phyloP scores from a whole-genome alignment of 2,113 vertebrate genomes.

The Sinocyclocheilus rhinocerous region DNA sequence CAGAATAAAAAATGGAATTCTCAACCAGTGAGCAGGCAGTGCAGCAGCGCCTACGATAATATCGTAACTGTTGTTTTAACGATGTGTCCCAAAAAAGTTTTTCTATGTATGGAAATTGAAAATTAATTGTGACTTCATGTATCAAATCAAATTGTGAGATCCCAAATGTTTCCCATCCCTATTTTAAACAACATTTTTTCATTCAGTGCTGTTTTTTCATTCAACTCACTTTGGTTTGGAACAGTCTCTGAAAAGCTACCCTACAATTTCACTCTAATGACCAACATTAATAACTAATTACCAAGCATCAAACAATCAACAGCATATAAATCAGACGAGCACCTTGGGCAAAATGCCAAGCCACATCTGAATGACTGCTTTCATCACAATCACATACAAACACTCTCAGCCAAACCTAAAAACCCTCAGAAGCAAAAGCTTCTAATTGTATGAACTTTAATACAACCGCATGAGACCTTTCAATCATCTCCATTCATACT shows the following conservation, averaged over 20 bases:
- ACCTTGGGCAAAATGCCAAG: conserved; percentile 3
- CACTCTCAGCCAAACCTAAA: background rate
- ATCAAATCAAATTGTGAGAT: no score
- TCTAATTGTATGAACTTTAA: background rate
- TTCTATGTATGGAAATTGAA: no score
- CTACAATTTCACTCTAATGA: conserved; percentile 1
- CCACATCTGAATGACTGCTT: background rate
- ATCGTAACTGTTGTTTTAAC: no score
- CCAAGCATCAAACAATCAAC: background rate
- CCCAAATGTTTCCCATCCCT: no score
- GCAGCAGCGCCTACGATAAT: no score
- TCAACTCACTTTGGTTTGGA: background rate
- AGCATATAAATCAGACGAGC: background rate
- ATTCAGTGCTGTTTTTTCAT: background rate
- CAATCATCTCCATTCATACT: background rate
- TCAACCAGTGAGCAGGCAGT: no score
- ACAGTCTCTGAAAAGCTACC: background rate
- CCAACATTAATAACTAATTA: conserved; percentile 1
- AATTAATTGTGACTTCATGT: no score
- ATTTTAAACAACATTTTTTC: background rate
- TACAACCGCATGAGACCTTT: background rate
- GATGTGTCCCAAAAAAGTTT: no score
- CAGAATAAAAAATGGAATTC: no score
- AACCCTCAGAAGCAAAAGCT: background rate
- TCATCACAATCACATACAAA: background rate